Percentiles rank a stretch among this genome's conserved stretches.
Conservation (phyloP, 2,888 invertebrate genomes). For the Pachliopta kotzebuea region DNA sequence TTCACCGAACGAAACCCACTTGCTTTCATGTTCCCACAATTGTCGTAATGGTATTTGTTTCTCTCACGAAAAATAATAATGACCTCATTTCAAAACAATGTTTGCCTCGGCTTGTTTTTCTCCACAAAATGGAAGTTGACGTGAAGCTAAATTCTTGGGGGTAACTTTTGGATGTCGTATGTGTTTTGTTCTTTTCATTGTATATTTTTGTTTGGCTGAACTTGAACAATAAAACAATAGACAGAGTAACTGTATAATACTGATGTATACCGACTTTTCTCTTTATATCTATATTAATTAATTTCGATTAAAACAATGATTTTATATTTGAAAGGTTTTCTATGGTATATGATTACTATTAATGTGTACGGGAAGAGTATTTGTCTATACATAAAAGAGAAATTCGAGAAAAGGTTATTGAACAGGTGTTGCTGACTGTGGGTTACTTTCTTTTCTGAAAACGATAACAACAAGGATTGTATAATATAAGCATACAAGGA, state of each 20-base stretch:
- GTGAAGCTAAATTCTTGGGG: slow-evolving; percentile 30
- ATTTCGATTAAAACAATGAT: too few relatives aligned
- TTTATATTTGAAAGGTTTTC: too few relatives aligned
- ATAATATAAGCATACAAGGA: too few relatives aligned
- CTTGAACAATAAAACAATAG: slow-evolving; percentile 30
- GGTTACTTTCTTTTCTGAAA: too few relatives aligned
- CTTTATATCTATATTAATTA: too few relatives aligned
- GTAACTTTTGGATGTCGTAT: slow-evolving; percentile 30
- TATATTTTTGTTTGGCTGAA: slow-evolving; percentile 29
- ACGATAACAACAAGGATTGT: too few relatives aligned
- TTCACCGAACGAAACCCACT: slow-evolving; percentile 7
- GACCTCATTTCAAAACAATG: slow-evolving; percentile 31
- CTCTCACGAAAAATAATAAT: slow-evolving; percentile 29
- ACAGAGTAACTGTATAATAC: slow-evolving; percentile 23
- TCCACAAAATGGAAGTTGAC: slow-evolving; percentile 31
- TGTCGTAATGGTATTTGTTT: slow-evolving; percentile 29
- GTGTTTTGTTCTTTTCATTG: slow-evolving; percentile 30
- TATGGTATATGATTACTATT: too few relatives aligned
- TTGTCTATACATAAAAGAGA: too few relatives aligned
- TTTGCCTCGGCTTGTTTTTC: slow-evolving; percentile 30
- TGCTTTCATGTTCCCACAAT: slow-evolving; percentile 16
- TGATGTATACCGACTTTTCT: too few relatives aligned
- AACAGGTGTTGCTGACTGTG: too few relatives aligned
- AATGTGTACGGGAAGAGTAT: too few relatives aligned
- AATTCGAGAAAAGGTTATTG: too few relatives aligned